Conservation (phyloP, 2,797 vertebrate species). For the Pachyuromys duprasi region DNA sequence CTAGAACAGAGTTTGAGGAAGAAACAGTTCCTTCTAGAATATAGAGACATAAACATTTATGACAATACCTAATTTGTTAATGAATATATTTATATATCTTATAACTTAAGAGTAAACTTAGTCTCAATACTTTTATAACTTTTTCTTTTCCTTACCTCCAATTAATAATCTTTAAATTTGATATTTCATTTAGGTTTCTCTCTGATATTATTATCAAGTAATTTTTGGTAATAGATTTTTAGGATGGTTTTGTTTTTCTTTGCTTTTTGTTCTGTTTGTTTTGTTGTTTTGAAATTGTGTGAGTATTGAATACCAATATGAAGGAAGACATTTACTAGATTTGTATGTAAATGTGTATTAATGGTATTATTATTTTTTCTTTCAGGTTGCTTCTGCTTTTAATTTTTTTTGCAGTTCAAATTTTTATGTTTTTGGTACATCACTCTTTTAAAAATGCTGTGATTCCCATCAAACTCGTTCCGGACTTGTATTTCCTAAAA, state of each 20-base stretch:
- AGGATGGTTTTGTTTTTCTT: background rate
- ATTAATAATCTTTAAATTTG: constrained; percentile 4
- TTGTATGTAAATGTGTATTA: constrained; percentile 18
- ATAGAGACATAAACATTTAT: background rate
- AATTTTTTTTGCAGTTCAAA: constrained; percentile 93
- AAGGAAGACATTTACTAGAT: background rate
- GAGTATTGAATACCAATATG: background rate
- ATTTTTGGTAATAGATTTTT: constrained; percentile 10
- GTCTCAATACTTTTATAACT: background rate
- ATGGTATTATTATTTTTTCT: constrained; percentile 59
- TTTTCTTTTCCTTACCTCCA: background rate
- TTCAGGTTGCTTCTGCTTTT: constrained; percentile 93
- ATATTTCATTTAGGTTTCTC: background rate
- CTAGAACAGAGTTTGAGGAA: background rate
- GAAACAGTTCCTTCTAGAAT: background rate
- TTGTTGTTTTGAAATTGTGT: background rate
- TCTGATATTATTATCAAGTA: background rate
- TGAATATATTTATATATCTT: background rate
- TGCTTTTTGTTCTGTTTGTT: background rate
- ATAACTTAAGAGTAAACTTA: background rate
- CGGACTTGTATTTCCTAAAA: constrained; percentile 92
- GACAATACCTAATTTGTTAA: background rate
- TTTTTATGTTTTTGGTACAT: constrained; percentile 90
- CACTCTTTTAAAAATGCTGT: constrained; percentile 92
- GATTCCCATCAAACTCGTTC: constrained; percentile 89